A percentile compares a stretch with the other conserved stretches of the same genome.
These are phyloP conservation scores for Drosophila anomelani DNA, from an alignment of 2,888 invertebrate genomes.

Conservation along the genomic window DNA sequence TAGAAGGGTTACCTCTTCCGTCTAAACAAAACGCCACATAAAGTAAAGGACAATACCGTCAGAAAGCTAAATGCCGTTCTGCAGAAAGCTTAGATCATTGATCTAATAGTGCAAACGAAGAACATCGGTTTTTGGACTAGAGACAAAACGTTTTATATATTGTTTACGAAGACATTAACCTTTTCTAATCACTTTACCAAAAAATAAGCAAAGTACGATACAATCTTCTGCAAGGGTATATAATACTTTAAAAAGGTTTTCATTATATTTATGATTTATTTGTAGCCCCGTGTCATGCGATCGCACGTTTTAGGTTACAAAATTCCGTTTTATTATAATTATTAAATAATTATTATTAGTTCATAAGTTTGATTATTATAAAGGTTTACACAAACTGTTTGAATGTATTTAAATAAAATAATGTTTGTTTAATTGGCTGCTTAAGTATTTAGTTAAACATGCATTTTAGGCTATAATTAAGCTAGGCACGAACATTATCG, in stretches of 20 bases:
- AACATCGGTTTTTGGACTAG: neutral
- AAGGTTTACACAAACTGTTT: constrained; percentile 27
- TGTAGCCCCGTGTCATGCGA: neutral
- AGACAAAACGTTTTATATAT: neutral
- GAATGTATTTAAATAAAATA: constrained; percentile 18
- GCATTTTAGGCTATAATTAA: constrained; percentile 31
- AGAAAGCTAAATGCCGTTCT: constrained; percentile 18
- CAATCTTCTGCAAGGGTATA: constrained; percentile 29
- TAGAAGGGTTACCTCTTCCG: constrained; percentile 15
- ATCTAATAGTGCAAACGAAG: constrained; percentile 22
- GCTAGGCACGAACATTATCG: constrained; percentile 30
- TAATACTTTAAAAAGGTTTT: neutral
- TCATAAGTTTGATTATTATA: constrained; percentile 7
- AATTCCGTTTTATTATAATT: neutral
- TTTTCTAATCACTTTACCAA: neutral
- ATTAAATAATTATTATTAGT: constrained; percentile 3
- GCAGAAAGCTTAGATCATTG: constrained; percentile 24
- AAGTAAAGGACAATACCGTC: constrained; percentile 5
- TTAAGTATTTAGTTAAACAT: constrained; percentile 31
- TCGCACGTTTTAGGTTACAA: neutral
- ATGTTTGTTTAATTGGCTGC: constrained; percentile 28
- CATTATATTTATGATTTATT: neutral
- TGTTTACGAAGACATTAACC: neutral
- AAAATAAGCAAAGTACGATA: neutral
- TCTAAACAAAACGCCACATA: constrained; percentile 14